phyloP scores from a whole-genome alignment of 2,797 vertebrate genomes.

The Sparus aurata region DNA sequence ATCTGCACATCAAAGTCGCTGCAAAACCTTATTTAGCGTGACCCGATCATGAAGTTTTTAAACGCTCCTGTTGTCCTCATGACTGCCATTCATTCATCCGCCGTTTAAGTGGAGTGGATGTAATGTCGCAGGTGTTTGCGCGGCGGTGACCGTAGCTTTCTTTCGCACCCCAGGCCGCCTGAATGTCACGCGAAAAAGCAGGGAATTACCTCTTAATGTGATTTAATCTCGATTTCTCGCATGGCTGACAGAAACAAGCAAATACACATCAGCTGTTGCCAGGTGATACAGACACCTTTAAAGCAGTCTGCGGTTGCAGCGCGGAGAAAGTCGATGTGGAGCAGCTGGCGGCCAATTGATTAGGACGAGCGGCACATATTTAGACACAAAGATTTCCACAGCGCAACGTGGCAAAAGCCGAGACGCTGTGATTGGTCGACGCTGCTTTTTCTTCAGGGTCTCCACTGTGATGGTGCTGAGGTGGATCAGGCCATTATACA shows the following conservation, averaged over 20 bases:
- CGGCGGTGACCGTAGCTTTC: neutral
- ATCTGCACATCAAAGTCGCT: slow-evolving; percentile 24
- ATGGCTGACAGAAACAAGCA: slow-evolving; percentile 6
- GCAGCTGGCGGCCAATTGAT: slow-evolving; percentile 36
- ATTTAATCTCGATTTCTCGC: slow-evolving; percentile 10
- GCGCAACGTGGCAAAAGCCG: neutral
- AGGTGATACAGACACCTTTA: slow-evolving; percentile 24
- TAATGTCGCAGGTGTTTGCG: slow-evolving; percentile 35
- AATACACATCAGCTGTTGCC: slow-evolving; percentile 21
- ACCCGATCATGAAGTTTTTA: slow-evolving; percentile 1
- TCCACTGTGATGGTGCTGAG: slow-evolving; percentile 14
- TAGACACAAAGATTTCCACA: neutral
- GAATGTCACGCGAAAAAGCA: slow-evolving; percentile 23
- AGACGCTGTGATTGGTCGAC: slow-evolving; percentile 12
- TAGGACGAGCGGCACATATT: slow-evolving; percentile 15
- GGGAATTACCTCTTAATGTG: slow-evolving; percentile 11
- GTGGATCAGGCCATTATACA: slow-evolving; percentile 31
- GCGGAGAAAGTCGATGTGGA: slow-evolving; percentile 13
- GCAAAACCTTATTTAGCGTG: slow-evolving; percentile 1
- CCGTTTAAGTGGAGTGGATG: slow-evolving; percentile 19
- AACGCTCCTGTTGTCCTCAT: slow-evolving; percentile 29
- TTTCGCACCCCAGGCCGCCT: slow-evolving; percentile 6
- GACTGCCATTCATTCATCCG: slow-evolving; percentile 26
- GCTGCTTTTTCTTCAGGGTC: slow-evolving; percentile 25
- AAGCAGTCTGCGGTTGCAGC: slow-evolving; percentile 4